Percentiles rank a stretch among this genome's conserved stretches.
Conservation (phyloP, 2,113 vertebrate species). For the Pygoscelis adeliae region DNA sequence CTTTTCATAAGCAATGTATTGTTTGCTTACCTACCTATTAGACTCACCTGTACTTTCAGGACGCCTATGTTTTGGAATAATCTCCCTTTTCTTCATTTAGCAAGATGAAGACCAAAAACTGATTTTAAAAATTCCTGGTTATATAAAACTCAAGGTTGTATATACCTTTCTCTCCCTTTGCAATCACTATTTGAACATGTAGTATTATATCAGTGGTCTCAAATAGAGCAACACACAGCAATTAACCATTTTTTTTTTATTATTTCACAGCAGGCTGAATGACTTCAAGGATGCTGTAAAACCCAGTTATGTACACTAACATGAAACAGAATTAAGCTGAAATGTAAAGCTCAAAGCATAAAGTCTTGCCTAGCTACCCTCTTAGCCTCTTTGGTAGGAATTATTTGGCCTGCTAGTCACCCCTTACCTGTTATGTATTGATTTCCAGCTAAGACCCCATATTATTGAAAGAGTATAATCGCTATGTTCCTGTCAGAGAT, state of each 20-base stretch:
- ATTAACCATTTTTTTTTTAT: neutral
- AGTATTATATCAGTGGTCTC: neutral
- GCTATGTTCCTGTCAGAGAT: neutral
- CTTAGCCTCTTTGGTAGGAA: neutral
- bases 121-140: neutral
- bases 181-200: neutral
- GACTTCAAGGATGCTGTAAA: neutral
- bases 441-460: neutral
- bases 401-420: neutral
- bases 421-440: neutral
- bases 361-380: neutral
- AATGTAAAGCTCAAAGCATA: neutral
- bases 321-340: neutral
- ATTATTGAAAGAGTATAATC: neutral
- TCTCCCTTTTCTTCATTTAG: neutral
- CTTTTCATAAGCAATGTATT: neutral
- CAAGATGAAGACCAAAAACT: neutral
- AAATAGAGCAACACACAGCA: neutral
- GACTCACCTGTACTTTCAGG: neutral
- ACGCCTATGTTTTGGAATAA: neutral
- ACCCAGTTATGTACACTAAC: neutral
- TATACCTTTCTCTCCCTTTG: neutral
- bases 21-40: neutral
- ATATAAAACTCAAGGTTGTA: neutral
- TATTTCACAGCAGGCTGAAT: neutral